These are phyloP conservation scores for Rostratula benghalensis DNA, from an alignment of 2,113 vertebrate genomes.

Conservation along the genomic window DNA sequence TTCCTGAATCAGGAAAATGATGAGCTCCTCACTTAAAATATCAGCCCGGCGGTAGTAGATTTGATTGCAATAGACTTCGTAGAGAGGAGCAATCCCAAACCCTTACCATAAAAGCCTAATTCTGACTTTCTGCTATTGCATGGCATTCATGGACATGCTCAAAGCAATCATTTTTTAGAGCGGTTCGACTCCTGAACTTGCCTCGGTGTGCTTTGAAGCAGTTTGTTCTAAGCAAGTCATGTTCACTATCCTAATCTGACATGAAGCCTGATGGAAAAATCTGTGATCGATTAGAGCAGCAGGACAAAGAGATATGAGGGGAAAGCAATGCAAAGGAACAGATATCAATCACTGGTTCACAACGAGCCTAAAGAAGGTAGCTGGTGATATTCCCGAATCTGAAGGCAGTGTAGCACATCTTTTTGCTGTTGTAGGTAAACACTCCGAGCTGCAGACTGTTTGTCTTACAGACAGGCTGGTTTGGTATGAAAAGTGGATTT, in stretches of 20 bases:
- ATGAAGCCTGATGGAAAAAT: constrained; percentile 75
- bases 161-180: constrained; percentile 60
- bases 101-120: not conserved
- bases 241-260: constrained; percentile 72
- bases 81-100: not conserved
- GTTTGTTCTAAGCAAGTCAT: constrained; percentile 76
- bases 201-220: constrained; percentile 71
- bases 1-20: not conserved
- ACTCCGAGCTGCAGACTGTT: constrained; percentile 3
- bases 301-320: constrained; percentile 57
- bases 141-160: not conserved
- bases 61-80: not conserved
- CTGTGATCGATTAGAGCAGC: constrained; percentile 68
- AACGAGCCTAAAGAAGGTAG: not conserved
- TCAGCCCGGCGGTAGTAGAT: too few species aligned
- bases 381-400: constrained; percentile 13
- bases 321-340: constrained; percentile 45
- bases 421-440: constrained; percentile 34
- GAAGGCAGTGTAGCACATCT: constrained; percentile 51
- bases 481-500: constrained; percentile 23
- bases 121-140: not conserved
- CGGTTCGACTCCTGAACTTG: constrained; percentile 67
- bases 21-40: not conserved
- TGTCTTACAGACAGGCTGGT: constrained; percentile 39
- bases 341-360: constrained; percentile 57